Evolutionary conservation across 1,140 invertebrate genomes (phyloP), one percentile per base, ranked within the genome.

Genomic region (Achatina immaculata): DNA sequence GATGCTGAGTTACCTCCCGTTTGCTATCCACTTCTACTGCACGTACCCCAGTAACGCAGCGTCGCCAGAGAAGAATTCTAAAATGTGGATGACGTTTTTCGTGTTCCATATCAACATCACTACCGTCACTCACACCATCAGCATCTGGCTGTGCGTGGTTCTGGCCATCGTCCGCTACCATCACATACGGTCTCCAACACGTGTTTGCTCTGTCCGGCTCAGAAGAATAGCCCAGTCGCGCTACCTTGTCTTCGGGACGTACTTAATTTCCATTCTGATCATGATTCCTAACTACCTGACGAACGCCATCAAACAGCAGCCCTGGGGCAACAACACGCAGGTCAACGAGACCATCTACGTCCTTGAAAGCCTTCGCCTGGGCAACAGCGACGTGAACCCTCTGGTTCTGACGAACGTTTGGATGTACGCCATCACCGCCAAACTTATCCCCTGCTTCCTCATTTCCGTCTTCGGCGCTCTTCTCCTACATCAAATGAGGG

Each of bases 101-200:
- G 79, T 90, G 36, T 88, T 91, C 80, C 88, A 90, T 82, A 87
- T 90, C 38, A 90, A 97, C 84, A 96, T 97, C 87, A 91, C 93
- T 11, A 90, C 92, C 93, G 95, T 96, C 0, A 93, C 95, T 86
- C 97, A 99, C 90, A 98, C 97, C 0, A 96, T 98, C 51, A 97
- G 96, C 0, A 98, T 98, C 81, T 98, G 95, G 94, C 89, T 99
- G 81, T 98, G 97, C 0, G 95, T 98, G 0, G 95, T 95, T 3
- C 90, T 99, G 66, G 97, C 97, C 0, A 94, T 98, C 3, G 97
- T 97, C 95, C 92, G 97, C 3, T 98, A 96, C 88, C 94, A 98
- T 11, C 96, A 96, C 0, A 95, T 98, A 0, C 92, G 84, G 42
- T 90, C 94, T 84, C 95, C 96, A 0, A 95, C 96, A 79, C 93